Conservation (phyloP, 2,797 vertebrate genomes). For the Apodemus agrarius region DNA sequence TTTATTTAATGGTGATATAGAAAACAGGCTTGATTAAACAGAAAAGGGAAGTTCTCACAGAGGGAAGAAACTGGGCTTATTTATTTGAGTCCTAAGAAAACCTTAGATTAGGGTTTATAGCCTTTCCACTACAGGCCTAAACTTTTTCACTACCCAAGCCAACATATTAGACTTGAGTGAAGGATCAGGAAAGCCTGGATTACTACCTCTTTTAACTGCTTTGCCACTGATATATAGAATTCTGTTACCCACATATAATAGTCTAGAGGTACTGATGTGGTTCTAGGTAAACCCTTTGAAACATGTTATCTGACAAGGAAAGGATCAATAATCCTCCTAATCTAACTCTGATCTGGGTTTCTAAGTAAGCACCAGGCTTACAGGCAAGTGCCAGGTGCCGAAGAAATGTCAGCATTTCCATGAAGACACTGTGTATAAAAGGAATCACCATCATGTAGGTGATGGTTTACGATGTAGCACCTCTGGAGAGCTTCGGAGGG, state of each 20-base stretch:
- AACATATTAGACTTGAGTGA: not conserved
- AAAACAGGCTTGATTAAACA: not conserved
- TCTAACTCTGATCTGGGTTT: not conserved
- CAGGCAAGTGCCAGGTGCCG: not conserved
- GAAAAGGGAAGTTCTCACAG: not conserved
- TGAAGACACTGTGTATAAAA: not conserved
- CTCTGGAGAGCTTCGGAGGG: slow-evolving; percentile 20
- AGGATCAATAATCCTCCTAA: not conserved
- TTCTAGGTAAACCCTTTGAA: slow-evolving; percentile 1
- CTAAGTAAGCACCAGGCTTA: slow-evolving; percentile 23
- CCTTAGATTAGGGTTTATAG: not conserved
- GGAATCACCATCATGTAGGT: not conserved
- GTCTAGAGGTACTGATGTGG: not conserved
- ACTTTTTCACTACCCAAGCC: not conserved
- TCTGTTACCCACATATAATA: not conserved
- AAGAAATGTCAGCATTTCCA: not conserved
- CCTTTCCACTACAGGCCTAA: not conserved
- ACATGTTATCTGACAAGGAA: slow-evolving; percentile 35
- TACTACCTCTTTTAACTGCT: not conserved
- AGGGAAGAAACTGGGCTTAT: not conserved
- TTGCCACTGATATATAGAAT: not conserved
- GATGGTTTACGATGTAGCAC: not conserved
- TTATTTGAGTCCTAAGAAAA: slow-evolving; percentile 38
- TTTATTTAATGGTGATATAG: not conserved
- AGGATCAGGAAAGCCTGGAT: not conserved